Base-by-base conservation (phyloP, 2,797 vertebrate genomes). In the Sebastes taczanowskii region DNA sequence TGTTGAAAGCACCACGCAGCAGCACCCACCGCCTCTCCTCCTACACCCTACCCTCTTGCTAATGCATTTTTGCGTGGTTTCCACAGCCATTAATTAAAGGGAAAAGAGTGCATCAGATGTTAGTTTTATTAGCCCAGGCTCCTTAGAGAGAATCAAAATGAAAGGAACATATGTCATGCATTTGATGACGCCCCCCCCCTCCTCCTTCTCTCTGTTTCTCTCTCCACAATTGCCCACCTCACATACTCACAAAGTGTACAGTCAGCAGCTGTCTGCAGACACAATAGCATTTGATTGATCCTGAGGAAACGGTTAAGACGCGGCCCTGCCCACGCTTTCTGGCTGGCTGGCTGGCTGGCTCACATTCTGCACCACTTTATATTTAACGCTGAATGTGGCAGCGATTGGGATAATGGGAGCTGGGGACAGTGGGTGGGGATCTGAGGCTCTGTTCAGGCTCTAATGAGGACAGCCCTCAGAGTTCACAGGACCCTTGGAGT, bases 131-230 rank as follows among this genome's bases (percentile, higher is more conserved):
- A 94, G 91, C 83, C 83, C n/a, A 84, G 85, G 83, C 88, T 92
- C 91, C 92, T 95, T 91, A 92, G 92, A 93, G 91, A 88, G 89
- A 94, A 89, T 95, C 91, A 90, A 91, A 95, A 95, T 94, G 92
- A 95, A 95, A 95, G 88, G 92, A 95, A 95, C 95, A 95, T 93
- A 95, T 96, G 94, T 92, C 94, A 94, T 74, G 80, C 88, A 91
- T 95, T 95, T 95, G 91, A 95, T 92, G 90, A 87, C 74, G 63
- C 64, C 79, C 79, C 73, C 83, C 4, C 27, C 5, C 23, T 32
- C 59, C 60, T 14, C 27, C 22, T 27, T 27, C 70, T 32, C 74
- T 76, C 82, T 84, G 68, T 80, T 75, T 87, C 74, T 75, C 71
- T 84, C 80, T 85, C 86, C 87, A 89, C 90, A 86, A 83, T 93